Evolutionary conservation across 2,888 invertebrate genomes (phyloP).

Genomic region (Ophonus ardosiacus): DNA sequence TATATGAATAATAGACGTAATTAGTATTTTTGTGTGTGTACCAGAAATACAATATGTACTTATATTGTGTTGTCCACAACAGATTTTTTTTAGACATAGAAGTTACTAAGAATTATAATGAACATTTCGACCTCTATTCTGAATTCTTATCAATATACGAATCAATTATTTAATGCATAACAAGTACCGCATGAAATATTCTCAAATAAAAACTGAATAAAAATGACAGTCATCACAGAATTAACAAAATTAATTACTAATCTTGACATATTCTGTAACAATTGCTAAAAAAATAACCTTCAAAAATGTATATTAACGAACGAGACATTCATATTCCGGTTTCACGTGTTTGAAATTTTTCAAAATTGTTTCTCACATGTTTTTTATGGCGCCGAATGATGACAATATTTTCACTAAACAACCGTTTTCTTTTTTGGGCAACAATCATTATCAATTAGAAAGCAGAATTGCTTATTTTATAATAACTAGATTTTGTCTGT

Average conservation of each 20-base stretch:
- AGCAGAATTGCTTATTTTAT: constrained; percentile 31
- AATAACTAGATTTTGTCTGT: constrained; percentile 9
- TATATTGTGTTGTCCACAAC: too few relatives aligned
- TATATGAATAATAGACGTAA: too few relatives aligned
- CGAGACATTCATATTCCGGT: constrained; percentile 32
- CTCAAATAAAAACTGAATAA: neutral
- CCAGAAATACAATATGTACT: too few relatives aligned
- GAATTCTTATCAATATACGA: neutral
- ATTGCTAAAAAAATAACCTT: constrained; percentile 43
- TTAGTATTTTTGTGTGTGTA: too few relatives aligned
- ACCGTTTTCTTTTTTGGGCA: constrained; percentile 28
- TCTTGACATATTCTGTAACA: constrained; percentile 17
- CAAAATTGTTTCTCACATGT: constrained; percentile 27
- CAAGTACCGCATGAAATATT: neutral
- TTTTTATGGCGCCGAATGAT: constrained; percentile 42
- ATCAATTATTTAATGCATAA: neutral
- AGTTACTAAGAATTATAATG: too few relatives aligned
- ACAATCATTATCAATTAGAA: constrained; percentile 31
- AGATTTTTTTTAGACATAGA: too few relatives aligned
- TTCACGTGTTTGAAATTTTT: constrained; percentile 32
- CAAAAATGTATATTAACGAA: constrained; percentile 39
- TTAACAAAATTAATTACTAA: neutral
- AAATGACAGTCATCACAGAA: constrained; percentile 19
- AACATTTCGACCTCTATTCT: too few relatives aligned
- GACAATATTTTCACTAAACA: constrained; percentile 38